Conservation (phyloP, 2,888 invertebrate genomes). For the Meiosimyza platycephala region DNA sequence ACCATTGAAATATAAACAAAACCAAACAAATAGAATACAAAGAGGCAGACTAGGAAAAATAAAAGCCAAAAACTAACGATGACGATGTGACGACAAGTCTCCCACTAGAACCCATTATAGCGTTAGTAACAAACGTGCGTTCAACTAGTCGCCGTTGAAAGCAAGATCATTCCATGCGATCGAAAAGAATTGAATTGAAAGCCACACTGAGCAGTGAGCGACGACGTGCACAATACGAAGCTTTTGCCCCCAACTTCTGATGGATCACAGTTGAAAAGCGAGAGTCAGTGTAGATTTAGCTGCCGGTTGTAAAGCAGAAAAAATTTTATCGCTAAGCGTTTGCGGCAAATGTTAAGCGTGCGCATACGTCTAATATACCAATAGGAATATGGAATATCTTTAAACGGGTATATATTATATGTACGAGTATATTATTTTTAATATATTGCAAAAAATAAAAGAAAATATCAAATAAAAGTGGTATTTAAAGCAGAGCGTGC, state of each 20-base stretch:
- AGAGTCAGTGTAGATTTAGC: constrained; percentile 30
- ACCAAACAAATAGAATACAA: constrained; percentile 28
- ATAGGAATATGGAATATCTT: too few species aligned
- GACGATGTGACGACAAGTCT: too few species aligned
- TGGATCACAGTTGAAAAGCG: constrained; percentile 18
- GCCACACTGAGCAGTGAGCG: not conserved
- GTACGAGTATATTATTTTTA: too few species aligned
- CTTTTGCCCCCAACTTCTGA: not conserved
- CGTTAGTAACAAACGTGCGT: not conserved
- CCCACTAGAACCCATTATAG: too few species aligned
- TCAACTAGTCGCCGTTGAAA: not conserved
- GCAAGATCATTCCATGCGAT: not conserved
- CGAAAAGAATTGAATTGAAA: constrained; percentile 1
- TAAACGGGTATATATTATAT: too few species aligned
- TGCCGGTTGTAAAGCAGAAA: constrained; percentile 30
- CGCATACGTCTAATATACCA: too few species aligned
- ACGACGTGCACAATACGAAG: not conserved
- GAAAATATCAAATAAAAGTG: too few species aligned
- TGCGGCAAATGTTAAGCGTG: too few species aligned
- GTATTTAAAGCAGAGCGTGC: constrained; percentile 7
- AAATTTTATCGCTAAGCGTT: not conserved
- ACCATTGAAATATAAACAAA: constrained; percentile 41
- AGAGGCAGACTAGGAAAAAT: not conserved
- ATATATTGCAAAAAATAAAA: too few species aligned
- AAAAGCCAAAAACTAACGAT: not conserved